A percentile compares a stretch with the other conserved stretches of the same genome.
phyloP scores from a whole-genome alignment of 2,888 invertebrate species.

The Belgica antarctica region DNA sequence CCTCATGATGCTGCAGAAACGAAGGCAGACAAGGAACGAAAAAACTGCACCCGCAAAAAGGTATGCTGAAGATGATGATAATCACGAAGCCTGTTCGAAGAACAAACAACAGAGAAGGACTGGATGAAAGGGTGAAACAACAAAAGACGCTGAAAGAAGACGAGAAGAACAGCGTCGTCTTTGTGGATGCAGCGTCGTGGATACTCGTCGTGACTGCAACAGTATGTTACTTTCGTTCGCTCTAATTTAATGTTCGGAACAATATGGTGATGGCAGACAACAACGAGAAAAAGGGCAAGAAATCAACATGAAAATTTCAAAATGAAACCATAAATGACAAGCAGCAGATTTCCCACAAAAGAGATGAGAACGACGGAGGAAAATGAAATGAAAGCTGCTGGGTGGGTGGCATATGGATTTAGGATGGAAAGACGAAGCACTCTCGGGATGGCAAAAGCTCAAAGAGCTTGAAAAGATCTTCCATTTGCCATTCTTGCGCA shows the following conservation, averaged over 20 bases:
- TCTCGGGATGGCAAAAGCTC: too few relatives aligned
- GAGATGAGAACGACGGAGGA: too few relatives aligned
- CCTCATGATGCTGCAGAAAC: not conserved
- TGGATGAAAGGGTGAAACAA: not conserved
- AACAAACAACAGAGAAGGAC: constrained; percentile 38
- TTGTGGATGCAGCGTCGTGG: constrained; percentile 17
- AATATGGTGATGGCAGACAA: constrained; percentile 3
- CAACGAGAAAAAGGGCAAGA: constrained; percentile 1
- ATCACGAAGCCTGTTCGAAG: constrained; percentile 16
- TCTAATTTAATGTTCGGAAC: not conserved
- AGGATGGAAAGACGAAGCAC: not conserved
- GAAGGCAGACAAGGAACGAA: not conserved
- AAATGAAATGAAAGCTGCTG: constrained; percentile 3
- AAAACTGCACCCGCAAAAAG: constrained; percentile 3
- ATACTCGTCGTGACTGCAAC: constrained; percentile 42
- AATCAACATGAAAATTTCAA: constrained; percentile 4
- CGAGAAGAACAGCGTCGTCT: not conserved
- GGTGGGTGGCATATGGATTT: constrained; percentile 3
- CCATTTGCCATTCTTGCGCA: too few relatives aligned
- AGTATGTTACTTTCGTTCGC: constrained; percentile 10
- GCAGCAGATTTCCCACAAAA: constrained; percentile 7
- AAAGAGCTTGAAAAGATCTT: too few relatives aligned
- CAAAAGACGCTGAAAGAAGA: constrained; percentile 11
- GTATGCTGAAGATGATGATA: constrained; percentile 1
- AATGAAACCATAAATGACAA: too few relatives aligned